Base-by-base conservation (phyloP, 2,113 vertebrate species). In the Falco punctatus region DNA sequence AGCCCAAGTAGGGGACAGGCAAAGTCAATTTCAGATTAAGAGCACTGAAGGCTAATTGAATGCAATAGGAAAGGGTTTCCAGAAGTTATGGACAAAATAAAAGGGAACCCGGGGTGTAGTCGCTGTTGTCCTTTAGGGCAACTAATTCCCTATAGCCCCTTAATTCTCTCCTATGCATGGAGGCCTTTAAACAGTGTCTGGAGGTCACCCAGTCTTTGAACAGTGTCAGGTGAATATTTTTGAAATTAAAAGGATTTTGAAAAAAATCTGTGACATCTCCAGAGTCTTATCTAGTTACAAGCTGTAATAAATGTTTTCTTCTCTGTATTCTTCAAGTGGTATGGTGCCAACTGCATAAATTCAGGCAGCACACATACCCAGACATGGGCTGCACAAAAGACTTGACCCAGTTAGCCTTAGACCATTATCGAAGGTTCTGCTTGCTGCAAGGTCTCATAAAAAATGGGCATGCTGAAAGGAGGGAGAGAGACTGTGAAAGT, bases 21-120 rank as follows among this genome's bases (percentile, higher is more conserved):
- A 89, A 93, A 92, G 54, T 57, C 62, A 89, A 65, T 86, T 92
- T 89, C 83, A 74, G 35, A 65, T 24, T 78, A 49, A 92, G 35
- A 84, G 9, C 44, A 74, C 22, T 61, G 15, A 81, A 87, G 32
- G 57, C 58, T 78, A 92, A 81, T 85, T 23, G 3, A 81, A 90
- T 64, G 23, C 38, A 74, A 15, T 40, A 81, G 32, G 20, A 92
- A 88, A 61, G 13, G 4, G 3, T 71, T 88, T 80, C 44, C 46
- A 86, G 42, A 55, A 86, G 6, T 62, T 88, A 70, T 4, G 27
- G 11, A 11, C 13, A 65, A 92, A 86, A 74, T 38, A 72, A 67
- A 83, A 59, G 30, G 21, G 32, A 90, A 86, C 72, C 2, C 3
- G 46, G 4, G 10, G 3, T 64, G 49, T 18, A 16, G 1, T 46